Base-by-base conservation (phyloP, 2,888 invertebrate species). In the Pyralis farinalis region DNA sequence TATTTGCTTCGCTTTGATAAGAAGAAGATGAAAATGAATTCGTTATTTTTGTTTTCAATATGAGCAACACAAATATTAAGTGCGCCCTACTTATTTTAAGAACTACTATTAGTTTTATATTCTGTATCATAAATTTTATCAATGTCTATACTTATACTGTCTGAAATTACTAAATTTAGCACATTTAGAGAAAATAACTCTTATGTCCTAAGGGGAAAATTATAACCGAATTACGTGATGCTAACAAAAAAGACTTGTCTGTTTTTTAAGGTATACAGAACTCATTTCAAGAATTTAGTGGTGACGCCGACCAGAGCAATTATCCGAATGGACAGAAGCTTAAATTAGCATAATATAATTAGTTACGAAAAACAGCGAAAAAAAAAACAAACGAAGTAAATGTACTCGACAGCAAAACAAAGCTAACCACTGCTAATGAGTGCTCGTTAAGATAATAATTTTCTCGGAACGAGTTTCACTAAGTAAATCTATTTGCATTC, bases 281-380 rank as follows among this genome's bases (percentile, higher is more conserved):
- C 37, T 34, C 45, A 29, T 40, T 25, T 37, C 34, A 32, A 40
- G 38, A 44, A 46, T 46, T 46, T 40, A 34, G 40, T 29, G 39
- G 42, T 33, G 43, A 47, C 29, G 40, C 38, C 46, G 39, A 54
- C 55, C 51, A 47, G 51, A 53, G 58, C 56, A 63, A 66, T 69
- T 63, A 64, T 62, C 61, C 55, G 41, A 49, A 54, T 51, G 54
- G 52, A 52, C 42, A 58, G 57, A 53, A 47, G 49, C 57, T 57
- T 53, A 66, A 71, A 80, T 78, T 76, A 63, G 65, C 77, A 75
- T 78, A 74, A 75, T 64, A 68, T 75, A 73, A 79, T 79, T 75
- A 72, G 73, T 66, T 64, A 58, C 54, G 58, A 61, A 67, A 64
- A 70, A 67, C 58, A 59, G 47, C 33, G 42, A 53, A 53, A 49